phyloP scores from a whole-genome alignment of 53 echinoderm and acorn worm species.

The Paracentrotus lividus region DNA sequence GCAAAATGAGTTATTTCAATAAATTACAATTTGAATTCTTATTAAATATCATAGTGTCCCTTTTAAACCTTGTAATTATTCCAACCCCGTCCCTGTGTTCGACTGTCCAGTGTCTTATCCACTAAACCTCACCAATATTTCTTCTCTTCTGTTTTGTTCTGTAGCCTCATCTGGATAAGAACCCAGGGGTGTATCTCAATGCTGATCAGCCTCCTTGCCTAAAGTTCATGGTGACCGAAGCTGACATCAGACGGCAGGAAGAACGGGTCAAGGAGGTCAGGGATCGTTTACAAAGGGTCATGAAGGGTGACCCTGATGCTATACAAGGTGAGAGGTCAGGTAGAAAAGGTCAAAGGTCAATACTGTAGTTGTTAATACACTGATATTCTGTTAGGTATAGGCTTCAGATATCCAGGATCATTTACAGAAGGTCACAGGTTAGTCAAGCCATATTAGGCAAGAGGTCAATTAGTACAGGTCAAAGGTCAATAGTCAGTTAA shows the following conservation, averaged over 20 bases:
- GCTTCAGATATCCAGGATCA: no score
- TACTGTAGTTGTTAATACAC: no score
- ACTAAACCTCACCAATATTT: not conserved
- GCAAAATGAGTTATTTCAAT: no score
- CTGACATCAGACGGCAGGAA: conserved; percentile 94
- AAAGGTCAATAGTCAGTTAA: not conserved
- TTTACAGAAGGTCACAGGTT: no score
- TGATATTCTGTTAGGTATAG: no score
- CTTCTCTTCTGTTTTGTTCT: not conserved
- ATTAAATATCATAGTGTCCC: no score
- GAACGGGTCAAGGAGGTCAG: conserved; percentile 88
- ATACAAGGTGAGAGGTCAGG: conserved; percentile 85
- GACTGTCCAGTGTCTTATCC: no score
- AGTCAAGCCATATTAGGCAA: conserved; percentile 93
- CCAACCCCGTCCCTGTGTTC: no score
- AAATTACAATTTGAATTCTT: no score
- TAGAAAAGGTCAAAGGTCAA: conserved; percentile 69
- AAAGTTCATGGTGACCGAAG: conserved; percentile 94
- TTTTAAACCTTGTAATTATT: no score
- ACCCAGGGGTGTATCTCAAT: conserved; percentile 96
- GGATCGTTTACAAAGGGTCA: conserved; percentile 88
- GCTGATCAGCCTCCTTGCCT: conserved; percentile 93
- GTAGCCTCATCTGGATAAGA: conserved; percentile 92
- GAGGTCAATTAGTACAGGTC: conserved; percentile 71
- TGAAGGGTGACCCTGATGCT: conserved; percentile 91